Percentiles rank a stretch among this genome's conserved stretches.
Evolutionary conservation across 2,113 vertebrate species (phyloP).

Genomic region (Oreotrochilus melanogaster): DNA sequence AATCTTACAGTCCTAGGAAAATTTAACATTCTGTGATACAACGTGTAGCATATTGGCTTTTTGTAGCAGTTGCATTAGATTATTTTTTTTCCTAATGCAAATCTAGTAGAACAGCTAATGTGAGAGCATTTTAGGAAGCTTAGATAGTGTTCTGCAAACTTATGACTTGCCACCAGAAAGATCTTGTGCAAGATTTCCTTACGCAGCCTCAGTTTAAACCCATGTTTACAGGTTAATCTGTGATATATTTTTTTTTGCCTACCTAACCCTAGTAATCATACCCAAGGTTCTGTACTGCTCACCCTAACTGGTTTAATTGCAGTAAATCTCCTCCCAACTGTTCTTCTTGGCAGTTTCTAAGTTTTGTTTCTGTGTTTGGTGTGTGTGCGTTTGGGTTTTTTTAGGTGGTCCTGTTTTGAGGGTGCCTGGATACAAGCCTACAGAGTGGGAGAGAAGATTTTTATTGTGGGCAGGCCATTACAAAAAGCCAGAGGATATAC

Average conservation of each 20-base stretch:
- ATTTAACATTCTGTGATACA: background rate
- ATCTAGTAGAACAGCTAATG: background rate
- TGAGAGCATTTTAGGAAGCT: background rate
- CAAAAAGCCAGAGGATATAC: slow-evolving; percentile 90
- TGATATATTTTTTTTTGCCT: background rate
- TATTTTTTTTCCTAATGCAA: background rate
- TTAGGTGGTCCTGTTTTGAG: slow-evolving; percentile 63
- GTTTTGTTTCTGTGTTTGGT: background rate
- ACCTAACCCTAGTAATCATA: background rate
- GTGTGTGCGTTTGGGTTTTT: background rate
- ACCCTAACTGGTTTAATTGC: background rate
- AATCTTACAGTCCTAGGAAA: background rate
- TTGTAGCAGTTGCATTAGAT: background rate
- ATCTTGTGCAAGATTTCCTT: background rate
- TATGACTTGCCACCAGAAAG: background rate
- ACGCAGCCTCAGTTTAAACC: background rate
- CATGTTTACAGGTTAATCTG: background rate
- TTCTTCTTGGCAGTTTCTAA: background rate
- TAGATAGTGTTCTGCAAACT: background rate
- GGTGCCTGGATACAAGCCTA: slow-evolving; percentile 85
- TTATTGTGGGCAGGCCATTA: slow-evolving; percentile 90
- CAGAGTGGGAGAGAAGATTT: slow-evolving; percentile 84
- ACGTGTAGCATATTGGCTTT: background rate
- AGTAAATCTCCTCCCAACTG: background rate
- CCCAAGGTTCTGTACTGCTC: background rate